These are phyloP conservation scores for Apostichopus leukothele DNA, from an alignment of 53 echinoderm and acorn worm genomes.

Conservation along the genomic window DNA sequence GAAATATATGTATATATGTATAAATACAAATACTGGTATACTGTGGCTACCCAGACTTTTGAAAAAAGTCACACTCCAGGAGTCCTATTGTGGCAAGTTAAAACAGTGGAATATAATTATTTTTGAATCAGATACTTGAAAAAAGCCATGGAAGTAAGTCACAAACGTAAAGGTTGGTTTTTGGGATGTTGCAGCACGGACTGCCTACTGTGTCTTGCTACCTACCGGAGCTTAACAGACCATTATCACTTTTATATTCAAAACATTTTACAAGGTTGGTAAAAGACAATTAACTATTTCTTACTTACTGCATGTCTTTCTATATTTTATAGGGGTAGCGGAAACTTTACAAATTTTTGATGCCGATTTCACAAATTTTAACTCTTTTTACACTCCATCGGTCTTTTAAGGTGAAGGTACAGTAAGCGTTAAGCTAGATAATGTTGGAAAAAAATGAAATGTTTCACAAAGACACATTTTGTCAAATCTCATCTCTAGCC, in stretches of 20 bases:
- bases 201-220: neutral
- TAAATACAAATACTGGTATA: too few relatives aligned
- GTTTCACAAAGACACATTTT: too few relatives aligned
- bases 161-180: neutral
- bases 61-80: neutral
- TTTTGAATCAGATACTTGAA: neutral
- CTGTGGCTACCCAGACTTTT: neutral
- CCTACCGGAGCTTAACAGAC: neutral
- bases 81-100: neutral
- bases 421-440: too few relatives aligned
- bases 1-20: too few relatives aligned
- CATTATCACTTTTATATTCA: neutral
- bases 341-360: too few relatives aligned
- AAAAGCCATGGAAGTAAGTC: conserved; percentile 4
- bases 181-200: neutral
- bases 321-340: too few relatives aligned
- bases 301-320: too few relatives aligned
- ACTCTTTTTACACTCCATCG: too few relatives aligned
- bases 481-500: too few relatives aligned
- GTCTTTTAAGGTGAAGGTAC: too few relatives aligned
- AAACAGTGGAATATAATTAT: neutral
- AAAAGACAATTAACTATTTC: neutral
- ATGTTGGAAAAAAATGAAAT: too few relatives aligned
- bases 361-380: too few relatives aligned
- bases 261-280: neutral